Percentiles rank a stretch among this genome's conserved stretches.
phyloP scores from a whole-genome alignment of 2,113 vertebrate genomes.

The Ranitomeya variabilis region DNA sequence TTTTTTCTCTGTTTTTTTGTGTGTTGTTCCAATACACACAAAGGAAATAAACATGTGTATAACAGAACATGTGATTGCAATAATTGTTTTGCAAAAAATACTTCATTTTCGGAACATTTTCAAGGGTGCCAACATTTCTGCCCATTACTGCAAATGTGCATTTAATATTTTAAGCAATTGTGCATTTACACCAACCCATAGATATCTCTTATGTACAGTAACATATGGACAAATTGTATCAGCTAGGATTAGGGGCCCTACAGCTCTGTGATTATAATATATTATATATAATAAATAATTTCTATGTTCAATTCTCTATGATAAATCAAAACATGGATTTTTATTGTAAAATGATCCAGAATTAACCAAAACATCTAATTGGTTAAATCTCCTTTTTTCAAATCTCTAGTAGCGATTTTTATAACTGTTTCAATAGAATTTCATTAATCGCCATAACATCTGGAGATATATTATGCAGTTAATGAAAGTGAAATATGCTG shows the following conservation, averaged over 20 bases:
- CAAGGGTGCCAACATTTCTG: too few relatives aligned
- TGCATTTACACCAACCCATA: background rate
- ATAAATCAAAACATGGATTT: background rate
- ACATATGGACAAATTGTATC: background rate
- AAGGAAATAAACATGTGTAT: too few relatives aligned
- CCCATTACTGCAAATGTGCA: too few relatives aligned
- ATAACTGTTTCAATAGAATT: background rate
- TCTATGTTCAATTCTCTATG: background rate
- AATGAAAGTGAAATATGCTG: background rate
- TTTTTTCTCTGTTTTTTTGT: too few relatives aligned
- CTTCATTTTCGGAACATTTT: too few relatives aligned
- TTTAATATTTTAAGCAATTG: too few relatives aligned
- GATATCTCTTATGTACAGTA: background rate
- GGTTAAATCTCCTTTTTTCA: background rate
- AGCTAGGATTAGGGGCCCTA: background rate
- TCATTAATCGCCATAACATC: background rate
- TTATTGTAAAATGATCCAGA: background rate
- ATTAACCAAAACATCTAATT: background rate
- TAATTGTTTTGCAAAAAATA: too few relatives aligned
- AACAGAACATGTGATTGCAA: too few relatives aligned
- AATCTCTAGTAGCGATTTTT: background rate
- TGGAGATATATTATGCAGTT: conserved; percentile 19
- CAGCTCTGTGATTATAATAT: too few relatives aligned
- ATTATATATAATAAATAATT: background rate
- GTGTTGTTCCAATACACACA: too few relatives aligned